Percentiles rank a stretch among this genome's conserved stretches.
Evolutionary conservation across 2,888 invertebrate species (phyloP).

Genomic region (Proisotoma minuta): DNA sequence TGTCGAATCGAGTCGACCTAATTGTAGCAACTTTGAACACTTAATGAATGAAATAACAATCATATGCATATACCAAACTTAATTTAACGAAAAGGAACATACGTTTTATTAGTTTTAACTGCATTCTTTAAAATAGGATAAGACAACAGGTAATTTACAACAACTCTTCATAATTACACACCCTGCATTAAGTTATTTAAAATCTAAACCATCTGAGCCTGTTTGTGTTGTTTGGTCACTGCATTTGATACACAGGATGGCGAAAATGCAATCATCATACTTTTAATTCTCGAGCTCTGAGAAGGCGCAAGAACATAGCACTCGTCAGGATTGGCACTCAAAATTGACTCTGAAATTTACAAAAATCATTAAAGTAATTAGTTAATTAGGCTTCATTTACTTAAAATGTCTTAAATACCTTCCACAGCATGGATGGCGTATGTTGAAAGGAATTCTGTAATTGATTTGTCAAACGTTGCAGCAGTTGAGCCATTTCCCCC

Average conservation of each 20-base stretch:
- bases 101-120: too few relatives aligned
- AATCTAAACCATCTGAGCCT: slow-evolving; percentile 18
- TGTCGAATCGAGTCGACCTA: too few relatives aligned
- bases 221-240: slow-evolving; percentile 42
- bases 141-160: too few relatives aligned
- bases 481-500: slow-evolving; percentile 18
- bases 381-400: not conserved
- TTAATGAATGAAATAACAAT: too few relatives aligned
- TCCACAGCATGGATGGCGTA: slow-evolving; percentile 45
- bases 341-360: slow-evolving; percentile 29
- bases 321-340: slow-evolving; percentile 35
- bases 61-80: too few relatives aligned
- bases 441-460: slow-evolving; percentile 39
- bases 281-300: slow-evolving; percentile 43
- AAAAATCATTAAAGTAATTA: not conserved
- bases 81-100: too few relatives aligned
- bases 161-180: too few relatives aligned
- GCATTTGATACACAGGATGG: slow-evolving; percentile 43
- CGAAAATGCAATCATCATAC: slow-evolving; percentile 45
- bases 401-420: too few relatives aligned
- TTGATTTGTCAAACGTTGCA: slow-evolving; percentile 24
- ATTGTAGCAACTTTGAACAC: too few relatives aligned
- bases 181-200: not conserved
- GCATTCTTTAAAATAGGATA: too few relatives aligned
- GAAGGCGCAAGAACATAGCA: slow-evolving; percentile 43